A percentile compares a stretch with the other conserved stretches of the same genome.
phyloP scores from a whole-genome alignment of 2,888 invertebrate species.

The Phania funesta region DNA sequence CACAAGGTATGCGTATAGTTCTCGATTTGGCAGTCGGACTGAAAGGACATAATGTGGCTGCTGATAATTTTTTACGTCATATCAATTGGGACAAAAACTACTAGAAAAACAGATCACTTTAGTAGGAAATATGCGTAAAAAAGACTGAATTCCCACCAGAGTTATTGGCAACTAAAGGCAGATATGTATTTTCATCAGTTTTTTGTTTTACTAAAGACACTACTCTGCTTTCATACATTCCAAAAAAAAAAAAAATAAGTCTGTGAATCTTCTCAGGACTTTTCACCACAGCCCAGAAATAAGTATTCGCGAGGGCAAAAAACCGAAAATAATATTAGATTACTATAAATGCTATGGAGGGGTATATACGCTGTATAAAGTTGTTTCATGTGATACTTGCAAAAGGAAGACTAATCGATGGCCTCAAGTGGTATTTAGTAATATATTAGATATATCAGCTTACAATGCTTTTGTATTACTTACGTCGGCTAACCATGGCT shows the following conservation, averaged over 20 bases:
- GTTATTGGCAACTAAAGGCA: no score
- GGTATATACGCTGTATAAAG: background rate
- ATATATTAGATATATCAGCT: background rate
- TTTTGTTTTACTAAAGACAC: background rate
- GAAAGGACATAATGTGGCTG: no score
- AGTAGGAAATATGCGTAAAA: constrained; percentile 28
- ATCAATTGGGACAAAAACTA: constrained; percentile 14
- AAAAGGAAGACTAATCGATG: background rate
- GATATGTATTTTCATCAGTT: background rate
- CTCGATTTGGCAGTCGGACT: no score
- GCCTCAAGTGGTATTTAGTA: background rate
- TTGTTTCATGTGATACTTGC: background rate
- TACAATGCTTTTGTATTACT: background rate
- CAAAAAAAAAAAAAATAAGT: background rate
- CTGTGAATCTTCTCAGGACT: background rate
- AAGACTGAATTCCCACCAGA: background rate
- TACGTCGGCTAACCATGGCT: background rate
- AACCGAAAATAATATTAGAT: no score
- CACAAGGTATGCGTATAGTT: no score
- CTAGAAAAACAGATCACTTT: constrained; percentile 41
- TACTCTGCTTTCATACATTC: background rate
- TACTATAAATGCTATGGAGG: background rate
- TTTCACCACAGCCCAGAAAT: no score
- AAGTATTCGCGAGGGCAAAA: no score
- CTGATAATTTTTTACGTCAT: no score